Percentiles rank a stretch among this genome's conserved stretches.
These are phyloP conservation scores for Xiphophorus maculatus DNA, from an alignment of 2,113 vertebrate species.

Conservation along the genomic window DNA sequence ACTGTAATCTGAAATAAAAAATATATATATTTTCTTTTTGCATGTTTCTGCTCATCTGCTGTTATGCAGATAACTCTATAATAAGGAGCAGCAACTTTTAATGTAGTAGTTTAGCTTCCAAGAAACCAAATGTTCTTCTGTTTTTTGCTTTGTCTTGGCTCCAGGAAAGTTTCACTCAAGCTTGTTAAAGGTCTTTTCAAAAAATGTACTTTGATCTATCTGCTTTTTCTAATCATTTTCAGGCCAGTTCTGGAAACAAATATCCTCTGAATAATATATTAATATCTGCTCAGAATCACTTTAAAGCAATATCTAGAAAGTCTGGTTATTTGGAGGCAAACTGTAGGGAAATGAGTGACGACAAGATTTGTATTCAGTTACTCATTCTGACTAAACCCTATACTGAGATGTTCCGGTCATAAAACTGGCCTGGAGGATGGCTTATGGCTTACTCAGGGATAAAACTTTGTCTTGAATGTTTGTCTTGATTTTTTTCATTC, in stretches of 20 bases:
- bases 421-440: no score
- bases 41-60: no score
- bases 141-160: background rate
- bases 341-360: background rate
- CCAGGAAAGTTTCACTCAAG: background rate
- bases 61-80: background rate
- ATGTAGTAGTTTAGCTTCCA: background rate
- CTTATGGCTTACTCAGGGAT: no score
- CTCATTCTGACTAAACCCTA: slow-evolving; percentile 4
- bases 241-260: no score
- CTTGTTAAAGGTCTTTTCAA: background rate
- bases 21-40: background rate
- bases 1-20: background rate
- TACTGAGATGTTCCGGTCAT: background rate
- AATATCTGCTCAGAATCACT: background rate
- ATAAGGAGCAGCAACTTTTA: background rate
- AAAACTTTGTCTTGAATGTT: no score
- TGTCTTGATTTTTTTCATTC: background rate
- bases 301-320: background rate
- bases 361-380: background rate
- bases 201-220: background rate
- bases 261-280: no score
- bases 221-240: background rate
- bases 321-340: background rate
- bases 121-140: background rate